Evolutionary conservation across 2,888 invertebrate species (phyloP).

Genomic region (Drosophila anceps): DNA sequence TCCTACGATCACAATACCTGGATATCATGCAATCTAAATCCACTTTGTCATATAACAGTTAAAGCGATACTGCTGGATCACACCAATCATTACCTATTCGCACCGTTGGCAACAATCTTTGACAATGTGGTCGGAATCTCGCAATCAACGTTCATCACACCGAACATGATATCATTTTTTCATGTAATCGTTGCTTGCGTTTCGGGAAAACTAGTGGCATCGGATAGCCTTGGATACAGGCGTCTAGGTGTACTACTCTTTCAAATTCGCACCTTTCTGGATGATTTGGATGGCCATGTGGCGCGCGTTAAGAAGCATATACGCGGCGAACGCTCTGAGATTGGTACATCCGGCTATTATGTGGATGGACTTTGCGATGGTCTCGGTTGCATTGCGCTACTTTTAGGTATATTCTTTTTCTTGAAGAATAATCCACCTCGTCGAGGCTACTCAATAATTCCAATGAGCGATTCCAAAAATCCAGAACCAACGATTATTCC

Average conservation of each 20-base stretch:
- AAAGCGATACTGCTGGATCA: slow-evolving; percentile 94
- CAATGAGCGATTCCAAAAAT: slow-evolving; percentile 84
- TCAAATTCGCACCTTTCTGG: slow-evolving; percentile 92
- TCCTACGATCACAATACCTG: slow-evolving; percentile 83
- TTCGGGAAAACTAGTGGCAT: slow-evolving; percentile 91
- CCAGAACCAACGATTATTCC: slow-evolving; percentile 86
- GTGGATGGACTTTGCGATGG: slow-evolving; percentile 94
- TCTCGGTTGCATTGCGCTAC: slow-evolving; percentile 90
- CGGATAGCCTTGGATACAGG: slow-evolving; percentile 89
- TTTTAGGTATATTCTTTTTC: slow-evolving; percentile 89
- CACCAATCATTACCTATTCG: slow-evolving; percentile 93
- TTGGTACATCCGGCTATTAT: slow-evolving; percentile 92
- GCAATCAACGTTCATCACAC: slow-evolving; percentile 88
- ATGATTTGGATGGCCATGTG: slow-evolving; percentile 94
- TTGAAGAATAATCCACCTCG: slow-evolving; percentile 91
- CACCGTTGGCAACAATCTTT: slow-evolving; percentile 91
- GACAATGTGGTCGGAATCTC: slow-evolving; percentile 90
- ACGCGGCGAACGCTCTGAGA: slow-evolving; percentile 91
- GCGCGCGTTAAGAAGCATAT: slow-evolving; percentile 91
- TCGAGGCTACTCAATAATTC: slow-evolving; percentile 90
- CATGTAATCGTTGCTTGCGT: slow-evolving; percentile 92
- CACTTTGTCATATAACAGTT: slow-evolving; percentile 92
- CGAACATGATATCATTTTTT: slow-evolving; percentile 93
- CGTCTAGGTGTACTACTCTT: slow-evolving; percentile 91
- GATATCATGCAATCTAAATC: slow-evolving; percentile 90